Percentiles rank a stretch among this genome's conserved stretches.
phyloP scores from a whole-genome alignment of 2,113 vertebrate species.

The Mohoua ochrocephala region DNA sequence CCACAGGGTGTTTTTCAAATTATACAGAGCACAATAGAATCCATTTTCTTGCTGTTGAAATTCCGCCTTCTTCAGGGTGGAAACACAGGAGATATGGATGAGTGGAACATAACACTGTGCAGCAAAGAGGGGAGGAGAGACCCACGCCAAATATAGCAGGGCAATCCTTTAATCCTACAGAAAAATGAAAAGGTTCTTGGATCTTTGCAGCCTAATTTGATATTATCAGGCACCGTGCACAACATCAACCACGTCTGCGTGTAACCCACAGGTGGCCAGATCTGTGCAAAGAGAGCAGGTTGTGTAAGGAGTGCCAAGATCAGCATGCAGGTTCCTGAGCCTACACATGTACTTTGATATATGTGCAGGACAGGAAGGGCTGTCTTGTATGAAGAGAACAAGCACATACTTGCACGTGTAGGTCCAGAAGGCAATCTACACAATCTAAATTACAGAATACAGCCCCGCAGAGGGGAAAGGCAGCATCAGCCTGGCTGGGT shows the following conservation, averaged over 20 bases:
- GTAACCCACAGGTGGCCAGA: background rate
- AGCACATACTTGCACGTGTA: background rate
- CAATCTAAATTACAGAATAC: background rate
- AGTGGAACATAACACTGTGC: background rate
- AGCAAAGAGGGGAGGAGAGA: constrained; percentile 7
- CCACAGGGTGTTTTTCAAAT: constrained; percentile 55
- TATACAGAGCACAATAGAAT: constrained; percentile 13
- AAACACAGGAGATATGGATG: constrained; percentile 18
- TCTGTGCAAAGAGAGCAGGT: background rate
- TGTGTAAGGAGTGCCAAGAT: background rate
- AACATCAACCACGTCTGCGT: background rate
- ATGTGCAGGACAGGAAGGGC: background rate
- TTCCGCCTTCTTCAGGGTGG: background rate
- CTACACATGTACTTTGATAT: background rate
- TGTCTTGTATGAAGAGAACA: background rate
- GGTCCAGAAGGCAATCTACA: background rate
- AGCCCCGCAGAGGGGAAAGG: background rate
- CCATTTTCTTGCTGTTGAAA: constrained; percentile 23
- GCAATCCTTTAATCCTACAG: background rate
- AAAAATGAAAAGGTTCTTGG: background rate
- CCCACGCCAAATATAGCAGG: background rate
- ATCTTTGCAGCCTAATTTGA: background rate
- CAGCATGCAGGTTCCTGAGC: background rate
- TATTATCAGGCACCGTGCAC: background rate
- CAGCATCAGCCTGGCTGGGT: background rate